phyloP scores from a whole-genome alignment of 2,888 invertebrate genomes.

The Sepiola atlantica region DNA sequence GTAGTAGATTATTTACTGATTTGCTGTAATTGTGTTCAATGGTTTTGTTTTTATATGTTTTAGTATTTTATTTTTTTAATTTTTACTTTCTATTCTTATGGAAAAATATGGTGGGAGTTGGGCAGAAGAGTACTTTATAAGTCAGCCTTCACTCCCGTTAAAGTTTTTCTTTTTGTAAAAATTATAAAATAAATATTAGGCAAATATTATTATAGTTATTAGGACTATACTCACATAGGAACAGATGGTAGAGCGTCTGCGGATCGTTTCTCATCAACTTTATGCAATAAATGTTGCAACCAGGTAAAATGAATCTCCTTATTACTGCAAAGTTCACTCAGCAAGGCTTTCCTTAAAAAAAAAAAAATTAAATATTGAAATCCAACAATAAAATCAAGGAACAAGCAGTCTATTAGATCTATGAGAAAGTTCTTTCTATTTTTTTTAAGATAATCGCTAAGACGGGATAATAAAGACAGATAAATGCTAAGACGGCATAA shows the following conservation, averaged over 20 bases:
- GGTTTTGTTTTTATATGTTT: too few relatives aligned
- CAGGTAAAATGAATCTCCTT: conserved; percentile 13
- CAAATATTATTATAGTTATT: background rate
- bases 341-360: background rate
- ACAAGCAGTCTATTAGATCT: background rate
- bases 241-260: background rate
- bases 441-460: background rate
- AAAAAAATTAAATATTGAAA: background rate
- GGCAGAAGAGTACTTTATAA: too few relatives aligned
- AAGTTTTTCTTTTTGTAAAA: too few relatives aligned
- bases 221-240: background rate
- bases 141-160: too few relatives aligned
- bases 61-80: too few relatives aligned
- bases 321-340: background rate
- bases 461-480: background rate
- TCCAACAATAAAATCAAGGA: background rate
- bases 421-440: background rate
- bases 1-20: too few relatives aligned
- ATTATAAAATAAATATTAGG: background rate
- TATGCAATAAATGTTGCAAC: background rate
- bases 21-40: too few relatives aligned
- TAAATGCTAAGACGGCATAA: too few relatives aligned
- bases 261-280: conserved; percentile 32
- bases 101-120: too few relatives aligned
- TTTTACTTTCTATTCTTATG: too few relatives aligned